Conservation (phyloP, 2,888 invertebrate species). For the Agrochola circellaris region DNA sequence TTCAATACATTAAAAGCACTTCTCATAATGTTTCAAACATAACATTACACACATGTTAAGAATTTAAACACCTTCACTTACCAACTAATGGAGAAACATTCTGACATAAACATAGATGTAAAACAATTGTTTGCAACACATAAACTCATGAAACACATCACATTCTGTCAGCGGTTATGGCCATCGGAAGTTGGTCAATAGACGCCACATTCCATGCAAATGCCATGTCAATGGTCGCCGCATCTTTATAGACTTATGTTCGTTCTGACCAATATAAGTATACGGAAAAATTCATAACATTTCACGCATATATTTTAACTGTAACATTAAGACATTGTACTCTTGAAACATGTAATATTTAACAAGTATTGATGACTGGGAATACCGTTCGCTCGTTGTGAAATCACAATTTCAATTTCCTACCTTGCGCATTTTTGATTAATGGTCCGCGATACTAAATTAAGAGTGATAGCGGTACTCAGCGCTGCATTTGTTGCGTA, state of each 20-base stretch:
- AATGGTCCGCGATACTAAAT: constrained; percentile 60
- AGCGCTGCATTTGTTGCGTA: constrained; percentile 44
- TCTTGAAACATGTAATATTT: constrained; percentile 30
- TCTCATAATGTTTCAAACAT: not conserved
- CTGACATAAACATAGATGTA: constrained; percentile 32
- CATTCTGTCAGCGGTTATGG: constrained; percentile 50
- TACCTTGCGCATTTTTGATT: constrained; percentile 61
- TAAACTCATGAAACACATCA: constrained; percentile 51
- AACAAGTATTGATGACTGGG: constrained; percentile 54
- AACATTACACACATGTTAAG: not conserved
- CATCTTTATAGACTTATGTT: constrained; percentile 76
- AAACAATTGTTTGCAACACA: constrained; percentile 51
- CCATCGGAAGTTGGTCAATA: constrained; percentile 66
- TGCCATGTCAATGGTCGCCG: constrained; percentile 73
- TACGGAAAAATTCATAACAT: constrained; percentile 62
- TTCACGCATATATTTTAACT: constrained; percentile 34
- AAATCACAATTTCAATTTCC: constrained; percentile 65
- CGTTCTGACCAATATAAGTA: constrained; percentile 54
- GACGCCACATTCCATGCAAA: constrained; percentile 74
- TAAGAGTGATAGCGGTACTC: constrained; percentile 60
- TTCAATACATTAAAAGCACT: not conserved
- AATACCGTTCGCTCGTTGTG: constrained; percentile 57
- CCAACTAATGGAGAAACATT: constrained; percentile 21
- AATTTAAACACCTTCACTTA: constrained; percentile 15
- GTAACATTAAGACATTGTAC: constrained; percentile 21